Evolutionary conservation across 2,113 vertebrate genomes (phyloP), one percentile per base, ranked within the genome.

Genomic region (Sturnira hondurensis): DNA sequence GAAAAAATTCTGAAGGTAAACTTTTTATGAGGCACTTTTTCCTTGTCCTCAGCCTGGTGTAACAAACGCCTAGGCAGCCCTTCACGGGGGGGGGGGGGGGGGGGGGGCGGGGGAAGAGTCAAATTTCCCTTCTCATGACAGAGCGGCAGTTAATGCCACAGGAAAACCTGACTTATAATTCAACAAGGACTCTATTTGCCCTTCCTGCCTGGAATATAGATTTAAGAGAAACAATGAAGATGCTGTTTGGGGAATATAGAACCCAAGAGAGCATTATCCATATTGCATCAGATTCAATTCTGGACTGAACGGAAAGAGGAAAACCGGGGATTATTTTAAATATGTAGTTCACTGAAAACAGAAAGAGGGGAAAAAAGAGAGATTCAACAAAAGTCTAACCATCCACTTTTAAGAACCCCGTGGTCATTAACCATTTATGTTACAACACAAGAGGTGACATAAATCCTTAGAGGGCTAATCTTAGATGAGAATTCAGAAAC

Each of bases 391-490:
- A 96, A 96, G 17, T 84, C 43, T 87, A 95, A 86, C 36, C 31
- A 85, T 43, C 52, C 36, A 78, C 47, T 97, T 89, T 54, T 85
- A 96, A 94, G 26, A 94, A 50, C 17, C n/a, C 28, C 73, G 20
- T 4, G 71, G 47, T 63, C 77, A 93, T 93, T 86, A 56, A 93
- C 19, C 36, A 92, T 36, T 92, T 90, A 90, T 24, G 26, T 74
- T 90, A 70, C 20, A 82, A 87, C 36, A 91, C 58, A 89, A 94
- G 50, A 78, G 58, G 73, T 0, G 90, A 95, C 93, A 86, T 61
- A 94, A 95, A 94, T 83, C 90, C 96, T 83, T 96, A 89, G 67
- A 73, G 77, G 61, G 47, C 78, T 91, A 92, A 95, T 95, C 83
- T 97, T 92, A 95, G 56, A 91, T 91, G 83, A 26, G 68, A 96